A percentile compares a stretch with the other conserved stretches of the same genome.
These are phyloP conservation scores for Rhagoletis zephyria DNA, from an alignment of 1,140 invertebrate genomes.

Conservation along the genomic window DNA sequence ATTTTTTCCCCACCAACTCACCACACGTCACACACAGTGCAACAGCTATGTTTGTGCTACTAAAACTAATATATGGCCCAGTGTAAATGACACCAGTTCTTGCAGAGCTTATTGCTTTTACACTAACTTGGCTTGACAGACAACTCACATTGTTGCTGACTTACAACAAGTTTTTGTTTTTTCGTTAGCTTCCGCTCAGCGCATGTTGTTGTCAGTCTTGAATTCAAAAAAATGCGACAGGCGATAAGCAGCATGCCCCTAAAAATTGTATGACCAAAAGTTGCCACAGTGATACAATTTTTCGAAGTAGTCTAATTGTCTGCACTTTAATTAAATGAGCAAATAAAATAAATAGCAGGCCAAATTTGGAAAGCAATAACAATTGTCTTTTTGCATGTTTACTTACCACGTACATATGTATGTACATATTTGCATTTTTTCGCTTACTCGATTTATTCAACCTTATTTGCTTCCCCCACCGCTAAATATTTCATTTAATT, in stretches of 20 bases:
- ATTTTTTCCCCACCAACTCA: too few relatives aligned
- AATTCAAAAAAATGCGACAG: constrained; percentile 10
- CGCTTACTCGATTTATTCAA: too few relatives aligned
- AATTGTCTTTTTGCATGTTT: too few relatives aligned
- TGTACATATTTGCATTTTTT: neutral
- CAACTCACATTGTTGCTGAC: constrained; percentile 5
- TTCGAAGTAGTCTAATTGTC: constrained; percentile 36
- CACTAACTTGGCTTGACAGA: constrained; percentile 13
- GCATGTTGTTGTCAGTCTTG: neutral
- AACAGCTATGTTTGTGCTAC: neutral
- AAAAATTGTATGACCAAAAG: neutral
- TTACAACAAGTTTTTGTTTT: constrained; percentile 40
- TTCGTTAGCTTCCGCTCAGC: neutral
- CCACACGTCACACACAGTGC: neutral
- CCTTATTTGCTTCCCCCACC: too few relatives aligned
- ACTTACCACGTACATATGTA: neutral
- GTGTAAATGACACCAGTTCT: constrained; percentile 22
- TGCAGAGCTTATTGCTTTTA: neutral
- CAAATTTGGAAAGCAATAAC: neutral
- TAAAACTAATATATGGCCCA: constrained; percentile 11
- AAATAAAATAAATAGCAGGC: neutral
- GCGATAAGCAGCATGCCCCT: neutral
- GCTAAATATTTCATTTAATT: too few relatives aligned
- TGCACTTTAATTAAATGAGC: neutral
- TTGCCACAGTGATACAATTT: constrained; percentile 29